Base-by-base conservation (phyloP, 2,113 vertebrate genomes). In the Callocephalon fimbriatum region DNA sequence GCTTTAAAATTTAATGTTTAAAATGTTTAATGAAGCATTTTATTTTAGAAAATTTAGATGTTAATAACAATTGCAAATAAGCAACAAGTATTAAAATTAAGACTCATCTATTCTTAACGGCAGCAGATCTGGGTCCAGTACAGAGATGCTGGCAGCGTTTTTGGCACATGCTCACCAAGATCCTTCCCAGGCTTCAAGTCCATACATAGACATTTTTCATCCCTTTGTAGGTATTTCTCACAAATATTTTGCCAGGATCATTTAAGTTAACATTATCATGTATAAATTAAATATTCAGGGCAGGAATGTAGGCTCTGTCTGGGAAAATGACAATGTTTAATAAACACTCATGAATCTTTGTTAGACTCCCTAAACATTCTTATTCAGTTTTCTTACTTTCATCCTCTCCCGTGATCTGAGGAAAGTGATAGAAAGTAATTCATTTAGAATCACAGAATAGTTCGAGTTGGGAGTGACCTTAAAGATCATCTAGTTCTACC, bases 221-320 rank as follows among this genome's bases (percentile, higher is more conserved):
- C 17, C 16, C 38, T 40, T 1, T 0, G 0, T 10, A 27, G 27
- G 1, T 32, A 16, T 15, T 35, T 10, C 20, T 53, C 51, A 40
- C 22, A 18, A 21, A 13, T 19, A 8, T 9, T 44, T 44, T 3
- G 7, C 47, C 29, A 23, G 48, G 26, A 10, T 7, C 40, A 13
- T 56, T 21, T 26, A 44, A n/a, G 17, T 44, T 32, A 54, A 8
- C 5, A 1, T 62, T 6, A 22, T 9, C 7, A 4, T 3, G 4
- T 10, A 15, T 7, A 50, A 74, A 53, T 51, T 6, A 9, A 51
- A 4, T 31, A 14, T 44, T n/a, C 32, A 4, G 40, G 31, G 31
- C 31, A 25, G 27, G 53, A 56, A 12, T 0, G 1, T 9, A 11
- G 40, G 26, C n/a, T 7, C 1, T 1, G 3, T 2, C 56, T 45